Base-by-base conservation (phyloP, 1,140 invertebrate species). In the Wasmannia auropunctata region DNA sequence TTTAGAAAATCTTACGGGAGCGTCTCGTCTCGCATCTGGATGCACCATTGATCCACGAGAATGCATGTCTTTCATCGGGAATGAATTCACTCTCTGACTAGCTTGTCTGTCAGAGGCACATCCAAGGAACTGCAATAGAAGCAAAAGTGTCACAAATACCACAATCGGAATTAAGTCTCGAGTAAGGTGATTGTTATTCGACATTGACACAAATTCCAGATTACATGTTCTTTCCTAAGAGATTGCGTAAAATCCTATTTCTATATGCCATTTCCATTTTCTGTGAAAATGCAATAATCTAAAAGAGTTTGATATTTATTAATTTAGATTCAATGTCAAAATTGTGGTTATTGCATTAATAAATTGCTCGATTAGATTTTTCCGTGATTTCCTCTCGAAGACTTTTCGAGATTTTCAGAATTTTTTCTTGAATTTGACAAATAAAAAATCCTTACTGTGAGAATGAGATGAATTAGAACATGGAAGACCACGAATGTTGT, bases 401-500 rank as follows among this genome's bases (percentile, higher is more conserved):
- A 37, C 31, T 31, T 46, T 4, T 6, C 16, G 28, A 62, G 31
- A 51, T 79, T 34, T 43, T 25, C n/a, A 11, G 6, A 25, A 56
- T 22, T 43, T 31, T 31, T 63, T 31, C 22, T 0, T 16, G 1
- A 34, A 80, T 16, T 65, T 80, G 10, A 2, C 6, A 76, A 65
- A 80, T 54, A 85, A 54, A 8, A 79, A 83, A 79, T 85, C 96
- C 97, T 97, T 96, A 98, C 98, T 91, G 98, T 98, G 56, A 99
- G 96, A 72, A 98, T 96, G n/a, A 99, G 93, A 93, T 99, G 98
- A 90, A 98, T 97, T 31, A 98, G 90, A 43, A 99, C 97, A 94
- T 99, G 98, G 94, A 99, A 98, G 3, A 97, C 97, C 11, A 99
- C 98, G 95, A 97, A 99, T 14, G 97, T 97, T 5, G 98, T 97